phyloP scores from a whole-genome alignment of 2,888 invertebrate species.

The Protophormia terraenovae region DNA sequence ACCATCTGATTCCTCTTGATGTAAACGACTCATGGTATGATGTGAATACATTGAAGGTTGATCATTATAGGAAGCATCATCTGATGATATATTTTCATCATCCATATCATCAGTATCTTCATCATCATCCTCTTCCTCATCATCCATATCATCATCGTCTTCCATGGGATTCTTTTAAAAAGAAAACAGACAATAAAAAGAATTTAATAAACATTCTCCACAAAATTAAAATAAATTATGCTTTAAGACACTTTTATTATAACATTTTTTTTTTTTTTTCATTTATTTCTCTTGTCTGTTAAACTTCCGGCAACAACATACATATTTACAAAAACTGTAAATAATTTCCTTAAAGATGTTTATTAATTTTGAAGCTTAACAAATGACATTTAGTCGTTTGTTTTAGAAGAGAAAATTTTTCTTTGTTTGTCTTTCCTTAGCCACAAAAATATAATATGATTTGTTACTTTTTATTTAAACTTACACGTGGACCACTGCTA shows the following conservation, averaged over 20 bases:
- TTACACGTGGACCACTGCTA: conserved; percentile 75
- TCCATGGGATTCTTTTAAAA: conserved; percentile 56
- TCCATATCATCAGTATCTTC: conserved; percentile 77
- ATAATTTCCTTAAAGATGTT: conserved; percentile 28
- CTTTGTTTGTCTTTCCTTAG: neutral
- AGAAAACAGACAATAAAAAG: neutral
- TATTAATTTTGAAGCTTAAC: conserved; percentile 41
- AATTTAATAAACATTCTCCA: too few species aligned
- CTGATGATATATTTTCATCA: conserved; percentile 69
- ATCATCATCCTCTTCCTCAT: conserved; percentile 75
- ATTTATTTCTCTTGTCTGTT: neutral
- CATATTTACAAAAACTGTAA: neutral
- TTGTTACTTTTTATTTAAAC: conserved; percentile 60
- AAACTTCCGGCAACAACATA: neutral
- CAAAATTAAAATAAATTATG: neutral
- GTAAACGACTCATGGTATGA: conserved; percentile 77
- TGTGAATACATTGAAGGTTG: conserved; percentile 78
- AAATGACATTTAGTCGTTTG: conserved; percentile 24
- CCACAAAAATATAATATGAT: neutral
- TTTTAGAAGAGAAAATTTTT: neutral
- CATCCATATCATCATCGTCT: conserved; percentile 72
- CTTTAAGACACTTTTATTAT: neutral
- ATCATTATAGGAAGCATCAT: conserved; percentile 79
- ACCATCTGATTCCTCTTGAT: conserved; percentile 78
- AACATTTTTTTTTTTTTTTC: neutral